Percentiles rank a stretch among this genome's conserved stretches.
These are phyloP conservation scores for Pyrochroa serraticornis DNA, from an alignment of 2,888 invertebrate genomes.

Conservation along the genomic window DNA sequence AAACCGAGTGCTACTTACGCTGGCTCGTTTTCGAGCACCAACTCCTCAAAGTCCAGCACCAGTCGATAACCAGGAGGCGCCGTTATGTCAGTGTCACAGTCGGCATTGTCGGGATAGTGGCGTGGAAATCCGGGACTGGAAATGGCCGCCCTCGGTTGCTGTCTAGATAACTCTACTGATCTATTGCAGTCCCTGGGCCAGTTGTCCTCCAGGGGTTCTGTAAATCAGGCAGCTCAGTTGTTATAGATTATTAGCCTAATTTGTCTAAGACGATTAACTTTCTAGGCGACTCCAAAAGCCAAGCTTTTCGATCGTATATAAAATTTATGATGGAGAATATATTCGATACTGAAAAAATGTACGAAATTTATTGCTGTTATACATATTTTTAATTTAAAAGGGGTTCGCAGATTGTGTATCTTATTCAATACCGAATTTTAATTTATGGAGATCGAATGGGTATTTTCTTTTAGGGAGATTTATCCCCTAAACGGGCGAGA, in stretches of 20 bases:
- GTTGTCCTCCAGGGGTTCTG: slow-evolving; percentile 58
- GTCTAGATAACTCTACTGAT: slow-evolving; percentile 68
- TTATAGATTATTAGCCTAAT: slow-evolving; percentile 2
- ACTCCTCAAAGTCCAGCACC: slow-evolving; percentile 75
- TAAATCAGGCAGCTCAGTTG: slow-evolving; percentile 19
- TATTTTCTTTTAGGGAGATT: too few species aligned
- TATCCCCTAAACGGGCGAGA: too few species aligned
- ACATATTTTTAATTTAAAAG: slow-evolving; percentile 17
- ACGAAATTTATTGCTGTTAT: slow-evolving; percentile 16
- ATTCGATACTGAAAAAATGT: slow-evolving; percentile 12
- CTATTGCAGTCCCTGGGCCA: slow-evolving; percentile 70
- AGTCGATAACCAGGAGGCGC: slow-evolving; percentile 74
- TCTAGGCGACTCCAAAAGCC: not conserved
- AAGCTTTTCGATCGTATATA: slow-evolving; percentile 2
- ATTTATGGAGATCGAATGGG: too few species aligned
- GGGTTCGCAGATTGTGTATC: too few species aligned
- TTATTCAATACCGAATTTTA: too few species aligned
- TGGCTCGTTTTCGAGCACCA: slow-evolving; percentile 78
- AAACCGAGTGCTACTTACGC: slow-evolving; percentile 63
- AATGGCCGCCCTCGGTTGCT: slow-evolving; percentile 70
- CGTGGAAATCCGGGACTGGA: slow-evolving; percentile 83
- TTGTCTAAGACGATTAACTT: not conserved
- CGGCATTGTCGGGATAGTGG: slow-evolving; percentile 76
- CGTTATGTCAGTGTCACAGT: slow-evolving; percentile 73
- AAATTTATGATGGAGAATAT: slow-evolving; percentile 20